Base-by-base conservation (phyloP, 2,113 vertebrate species). In the Planiliza haematocheilus region DNA sequence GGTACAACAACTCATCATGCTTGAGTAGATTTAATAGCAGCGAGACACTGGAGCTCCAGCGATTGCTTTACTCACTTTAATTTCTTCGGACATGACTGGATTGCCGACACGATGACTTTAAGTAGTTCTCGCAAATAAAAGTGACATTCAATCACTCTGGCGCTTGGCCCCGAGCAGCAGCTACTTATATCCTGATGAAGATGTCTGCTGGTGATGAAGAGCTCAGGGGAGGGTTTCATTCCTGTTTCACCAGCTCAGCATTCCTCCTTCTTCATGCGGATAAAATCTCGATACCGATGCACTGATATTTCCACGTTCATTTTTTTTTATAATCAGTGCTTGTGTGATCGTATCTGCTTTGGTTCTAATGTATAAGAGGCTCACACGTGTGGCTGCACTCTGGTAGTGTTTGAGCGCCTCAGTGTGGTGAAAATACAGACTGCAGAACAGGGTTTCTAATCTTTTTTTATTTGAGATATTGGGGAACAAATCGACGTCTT, bases 331-430 rank as follows among this genome's bases (percentile, higher is more conserved):
- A 21, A 62, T 66, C 42, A 42, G 46, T 67, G 24, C 30, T 61
- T 5, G 10, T 79, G 34, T 52, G 46, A 78, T 80, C 36, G 20
- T 16, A 50, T 74, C 60, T 76, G 55, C 48, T 60, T 36, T 14
- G 18, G 24, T 4, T 76, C 12, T 16, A 24, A 37, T 30, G 50
- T 56, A 24, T n/a, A 2, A 39, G 21, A 20, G 24, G 61, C 4
- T 0, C 7, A 24, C 21, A 18, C 43, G 42, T 17, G 7, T 36
- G 53, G 8, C 12, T 39, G 49, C 37, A 48, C 11, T 60, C n/a
- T 42, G 43, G 30, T 14, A 18, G 87, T 81, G 68, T 86, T 81
- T 70, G 74, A 85, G 75, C 59, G 61, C 89, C 90, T 52, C 81
- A 18, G 49, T 59, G 89, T 90, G 91, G 85, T 24, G 8, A 20